These are phyloP conservation scores for Acyrthosiphon pisum DNA, from an alignment of 1,140 invertebrate genomes.

Conservation along the genomic window DNA sequence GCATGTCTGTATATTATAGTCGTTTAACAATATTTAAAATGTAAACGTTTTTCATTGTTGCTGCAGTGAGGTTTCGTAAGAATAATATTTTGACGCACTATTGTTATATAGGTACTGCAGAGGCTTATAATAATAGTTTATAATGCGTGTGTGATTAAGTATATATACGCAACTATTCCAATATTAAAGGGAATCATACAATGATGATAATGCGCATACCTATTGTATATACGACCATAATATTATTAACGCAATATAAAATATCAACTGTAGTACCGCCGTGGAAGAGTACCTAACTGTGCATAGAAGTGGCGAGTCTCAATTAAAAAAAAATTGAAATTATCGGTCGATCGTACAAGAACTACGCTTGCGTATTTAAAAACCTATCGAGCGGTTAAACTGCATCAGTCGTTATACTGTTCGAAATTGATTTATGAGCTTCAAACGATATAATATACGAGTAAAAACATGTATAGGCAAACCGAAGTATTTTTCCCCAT, in stretches of 20 bases:
- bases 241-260: not conserved
- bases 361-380: not conserved
- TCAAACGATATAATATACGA: not conserved
- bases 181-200: not conserved
- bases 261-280: not conserved
- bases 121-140: not conserved
- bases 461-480: not conserved
- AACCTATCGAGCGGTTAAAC: not conserved
- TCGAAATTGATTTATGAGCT: not conserved
- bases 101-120: not conserved
- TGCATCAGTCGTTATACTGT: not conserved
- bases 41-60: conserved; percentile 4
- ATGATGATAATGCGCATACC: not conserved
- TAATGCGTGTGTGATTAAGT: not conserved
- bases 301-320: not conserved
- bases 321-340: not conserved
- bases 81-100: not conserved
- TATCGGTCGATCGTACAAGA: not conserved
- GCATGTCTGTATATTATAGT: not conserved
- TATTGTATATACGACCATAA: not conserved
- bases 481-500: not conserved
- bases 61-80: not conserved
- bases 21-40: conserved; percentile 12
- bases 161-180: not conserved
- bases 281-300: not conserved